These are phyloP conservation scores for Lithobates pipiens DNA, from an alignment of 2,797 vertebrate genomes.

Conservation along the genomic window DNA sequence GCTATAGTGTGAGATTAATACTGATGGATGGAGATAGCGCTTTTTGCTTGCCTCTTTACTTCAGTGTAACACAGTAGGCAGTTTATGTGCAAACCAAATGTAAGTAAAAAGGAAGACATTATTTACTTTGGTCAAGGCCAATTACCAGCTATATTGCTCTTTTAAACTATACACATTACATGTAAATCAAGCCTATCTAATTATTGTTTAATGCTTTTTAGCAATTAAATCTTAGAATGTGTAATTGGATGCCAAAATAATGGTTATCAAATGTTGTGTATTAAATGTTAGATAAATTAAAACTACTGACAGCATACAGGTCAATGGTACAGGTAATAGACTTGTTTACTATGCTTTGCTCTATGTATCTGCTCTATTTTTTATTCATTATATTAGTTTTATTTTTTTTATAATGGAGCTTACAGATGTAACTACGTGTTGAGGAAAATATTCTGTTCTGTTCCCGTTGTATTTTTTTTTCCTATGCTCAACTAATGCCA, in stretches of 20 bases:
- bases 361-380: background rate
- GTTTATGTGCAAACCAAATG: conserved; percentile 79
- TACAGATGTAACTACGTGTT: conserved; percentile 63
- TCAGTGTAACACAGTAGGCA: conserved; percentile 79
- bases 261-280: conserved; percentile 59
- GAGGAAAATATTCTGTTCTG: background rate
- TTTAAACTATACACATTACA: conserved; percentile 72
- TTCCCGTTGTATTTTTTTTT: too few relatives aligned
- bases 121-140: conserved; percentile 81
- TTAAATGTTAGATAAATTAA: conserved; percentile 59
- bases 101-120: conserved; percentile 81
- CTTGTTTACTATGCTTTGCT: background rate
- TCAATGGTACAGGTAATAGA: conserved; percentile 8
- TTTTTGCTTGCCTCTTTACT: conserved; percentile 81
- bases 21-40: conserved; percentile 82
- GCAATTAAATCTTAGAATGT: conserved; percentile 72
- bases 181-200: conserved; percentile 78
- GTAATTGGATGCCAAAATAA: conserved; percentile 73
- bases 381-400: background rate
- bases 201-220: conserved; percentile 76
- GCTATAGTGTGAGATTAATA: conserved; percentile 83
- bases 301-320: conserved; percentile 34
- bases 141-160: conserved; percentile 79
- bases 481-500: too few relatives aligned
- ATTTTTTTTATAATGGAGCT: conserved; percentile 36